Evolutionary conservation across 64 coral and sea anemone species (phyloP).

Genomic region (Montipora cactus): DNA sequence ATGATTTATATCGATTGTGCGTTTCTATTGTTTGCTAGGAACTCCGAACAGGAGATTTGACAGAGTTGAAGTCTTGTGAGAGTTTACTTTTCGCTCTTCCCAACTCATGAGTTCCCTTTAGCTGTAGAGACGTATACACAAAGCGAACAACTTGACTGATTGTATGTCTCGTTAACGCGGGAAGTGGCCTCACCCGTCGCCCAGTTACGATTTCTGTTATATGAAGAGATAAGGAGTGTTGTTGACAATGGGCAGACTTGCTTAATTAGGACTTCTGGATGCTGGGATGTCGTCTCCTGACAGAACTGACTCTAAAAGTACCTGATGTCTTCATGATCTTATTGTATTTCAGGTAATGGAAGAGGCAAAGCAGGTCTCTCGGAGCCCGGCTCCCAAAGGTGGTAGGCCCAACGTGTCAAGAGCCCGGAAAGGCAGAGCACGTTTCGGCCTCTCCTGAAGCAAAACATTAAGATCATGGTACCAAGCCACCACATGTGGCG

Average conservation of each 20-base stretch:
- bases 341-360: background rate
- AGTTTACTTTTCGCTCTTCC: background rate
- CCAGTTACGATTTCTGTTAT: background rate
- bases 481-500: too few species aligned
- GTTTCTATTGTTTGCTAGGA: background rate
- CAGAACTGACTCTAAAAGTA: background rate
- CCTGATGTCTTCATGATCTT: background rate
- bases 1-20: background rate
- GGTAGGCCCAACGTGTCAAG: background rate
- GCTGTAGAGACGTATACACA: too few species aligned
- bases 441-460: background rate
- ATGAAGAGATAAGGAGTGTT: background rate
- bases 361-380: constrained; percentile 11
- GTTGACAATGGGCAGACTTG: background rate
- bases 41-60: too few species aligned
- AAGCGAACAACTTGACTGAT: too few species aligned
- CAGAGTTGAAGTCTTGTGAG: background rate
- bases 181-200: background rate
- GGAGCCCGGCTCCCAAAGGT: background rate
- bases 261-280: background rate
- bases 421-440: background rate
- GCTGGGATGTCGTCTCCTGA: background rate
- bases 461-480: background rate
- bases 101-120: too few species aligned
- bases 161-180: too few species aligned